phyloP scores from a whole-genome alignment of 2,113 vertebrate species.

The Gorsachius goisagi region DNA sequence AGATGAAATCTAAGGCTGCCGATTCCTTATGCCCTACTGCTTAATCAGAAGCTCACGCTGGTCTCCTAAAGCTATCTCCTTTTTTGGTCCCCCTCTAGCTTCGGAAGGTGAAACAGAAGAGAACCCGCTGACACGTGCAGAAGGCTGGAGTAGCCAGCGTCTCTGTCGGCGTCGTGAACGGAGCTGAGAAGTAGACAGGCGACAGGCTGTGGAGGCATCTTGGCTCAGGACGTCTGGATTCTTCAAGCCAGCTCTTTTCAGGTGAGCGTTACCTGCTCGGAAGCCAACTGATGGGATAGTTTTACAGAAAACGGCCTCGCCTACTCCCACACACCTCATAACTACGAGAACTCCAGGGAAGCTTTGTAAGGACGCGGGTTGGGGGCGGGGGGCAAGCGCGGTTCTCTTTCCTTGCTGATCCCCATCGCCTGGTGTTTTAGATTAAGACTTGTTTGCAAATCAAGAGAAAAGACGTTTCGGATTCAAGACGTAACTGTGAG shows the following conservation, averaged over 20 bases:
- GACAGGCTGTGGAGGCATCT: background rate
- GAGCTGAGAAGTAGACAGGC: background rate
- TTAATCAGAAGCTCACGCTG: background rate
- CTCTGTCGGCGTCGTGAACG: background rate
- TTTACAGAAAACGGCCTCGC: background rate
- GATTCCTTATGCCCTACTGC: background rate
- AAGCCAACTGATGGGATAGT: background rate
- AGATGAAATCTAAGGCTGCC: background rate
- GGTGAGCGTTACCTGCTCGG: background rate
- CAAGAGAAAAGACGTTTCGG: background rate
- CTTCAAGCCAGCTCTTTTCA: background rate
- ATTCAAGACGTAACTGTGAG: fast-evolving
- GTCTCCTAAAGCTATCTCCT: background rate
- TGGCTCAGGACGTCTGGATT: background rate
- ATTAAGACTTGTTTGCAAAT: background rate
- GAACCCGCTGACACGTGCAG: background rate
- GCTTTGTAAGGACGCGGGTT: background rate
- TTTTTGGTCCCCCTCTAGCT: background rate
- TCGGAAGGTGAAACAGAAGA: background rate
- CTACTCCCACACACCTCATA: background rate
- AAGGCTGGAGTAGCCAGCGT: background rate
- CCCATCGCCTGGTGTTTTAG: background rate
- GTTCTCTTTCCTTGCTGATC: background rate
- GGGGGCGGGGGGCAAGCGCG: fast-evolving
- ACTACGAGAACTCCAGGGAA: background rate